Evolutionary conservation across 2,888 invertebrate species (phyloP).

Genomic region (Dryomyza anilis): DNA sequence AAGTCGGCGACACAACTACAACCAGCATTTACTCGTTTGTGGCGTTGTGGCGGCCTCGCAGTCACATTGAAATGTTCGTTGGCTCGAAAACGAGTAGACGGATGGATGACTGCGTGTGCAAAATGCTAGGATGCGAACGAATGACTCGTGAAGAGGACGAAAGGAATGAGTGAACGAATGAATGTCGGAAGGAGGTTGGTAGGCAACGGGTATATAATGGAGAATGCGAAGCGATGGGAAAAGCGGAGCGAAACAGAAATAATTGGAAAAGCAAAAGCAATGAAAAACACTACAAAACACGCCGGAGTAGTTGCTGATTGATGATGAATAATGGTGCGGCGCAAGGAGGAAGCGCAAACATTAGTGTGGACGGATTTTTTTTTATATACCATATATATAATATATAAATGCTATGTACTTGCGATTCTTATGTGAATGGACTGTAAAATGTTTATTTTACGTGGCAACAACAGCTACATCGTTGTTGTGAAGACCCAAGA

Average conservation of each 20-base stretch:
- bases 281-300: neutral
- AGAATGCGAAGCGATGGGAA: neutral
- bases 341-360: no score
- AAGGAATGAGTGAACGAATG: neutral
- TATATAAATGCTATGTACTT: no score
- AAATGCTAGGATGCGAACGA: slow-evolving; percentile 4
- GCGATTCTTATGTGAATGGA: no score
- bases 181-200: neutral
- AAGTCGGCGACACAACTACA: neutral
- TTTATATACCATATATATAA: no score
- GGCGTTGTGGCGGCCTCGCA: neutral
- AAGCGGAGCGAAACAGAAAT: neutral
- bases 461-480: no score
- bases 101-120: slow-evolving; percentile 1
- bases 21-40: neutral
- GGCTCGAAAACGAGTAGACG: slow-evolving; percentile 10
- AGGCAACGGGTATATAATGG: neutral
- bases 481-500: no score
- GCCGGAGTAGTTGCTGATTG: neutral
- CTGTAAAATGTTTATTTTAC: no score
- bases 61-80: slow-evolving; percentile 15
- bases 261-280: neutral
- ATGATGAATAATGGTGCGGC: no score
- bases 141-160: neutral
- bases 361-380: no score